Conservation (phyloP, 2,113 vertebrate genomes). For the Protobothrops mucrosquamatus region DNA sequence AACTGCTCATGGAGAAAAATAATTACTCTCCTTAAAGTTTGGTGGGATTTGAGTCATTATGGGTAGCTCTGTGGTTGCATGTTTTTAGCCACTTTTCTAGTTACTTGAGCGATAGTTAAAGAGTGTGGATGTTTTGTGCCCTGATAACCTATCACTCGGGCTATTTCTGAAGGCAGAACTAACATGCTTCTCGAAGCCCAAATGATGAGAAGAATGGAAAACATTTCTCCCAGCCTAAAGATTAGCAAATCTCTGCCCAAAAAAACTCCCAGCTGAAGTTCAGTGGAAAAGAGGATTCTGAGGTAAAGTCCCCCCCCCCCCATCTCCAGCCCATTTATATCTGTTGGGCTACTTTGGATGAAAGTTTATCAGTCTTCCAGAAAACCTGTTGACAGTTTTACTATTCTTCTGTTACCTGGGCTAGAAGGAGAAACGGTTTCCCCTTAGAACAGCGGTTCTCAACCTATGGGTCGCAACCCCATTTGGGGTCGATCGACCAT, state of each 20-base stretch:
- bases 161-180: not conserved
- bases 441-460: too few relatives aligned
- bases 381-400: not conserved
- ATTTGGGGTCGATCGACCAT: too few relatives aligned
- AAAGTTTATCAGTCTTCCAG: not conserved
- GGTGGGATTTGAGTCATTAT: not conserved
- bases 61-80: not conserved
- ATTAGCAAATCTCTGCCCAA: not conserved
- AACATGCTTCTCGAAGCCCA: not conserved
- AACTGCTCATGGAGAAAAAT: not conserved
- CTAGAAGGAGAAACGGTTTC: not conserved
- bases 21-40: not conserved
- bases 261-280: not conserved
- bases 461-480: too few relatives aligned
- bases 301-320: not conserved
- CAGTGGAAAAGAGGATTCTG: not conserved
- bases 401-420: not conserved
- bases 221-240: not conserved
- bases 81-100: not conserved
- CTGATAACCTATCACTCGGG: not conserved
- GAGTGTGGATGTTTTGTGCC: not conserved
- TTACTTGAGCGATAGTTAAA: not conserved
- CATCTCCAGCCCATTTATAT: not conserved
- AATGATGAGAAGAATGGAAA: not conserved
- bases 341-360: not conserved